Base-by-base conservation (phyloP, 2,113 vertebrate species). In the Cryptomyrus ogoouensis region DNA sequence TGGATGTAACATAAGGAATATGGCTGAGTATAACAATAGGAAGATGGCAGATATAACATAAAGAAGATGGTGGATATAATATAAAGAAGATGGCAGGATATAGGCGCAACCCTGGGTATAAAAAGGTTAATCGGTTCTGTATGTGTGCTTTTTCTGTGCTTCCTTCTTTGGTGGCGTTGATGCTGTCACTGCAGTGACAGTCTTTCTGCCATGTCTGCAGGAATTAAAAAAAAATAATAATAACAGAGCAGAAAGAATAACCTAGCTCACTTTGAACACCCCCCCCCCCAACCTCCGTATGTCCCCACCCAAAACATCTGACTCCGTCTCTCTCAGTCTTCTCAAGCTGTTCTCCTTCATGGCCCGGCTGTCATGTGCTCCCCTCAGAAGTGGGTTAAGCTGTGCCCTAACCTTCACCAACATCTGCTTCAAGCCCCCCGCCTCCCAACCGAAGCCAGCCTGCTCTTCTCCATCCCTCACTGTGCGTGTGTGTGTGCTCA, bases 341-440 rank as follows among this genome's bases (percentile, higher is more conserved):
- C 77, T 56, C 70, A 83, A 89, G 74, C 88, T 89, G 88, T 83
- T 89, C 42, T 24, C 21, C 74, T 53, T 50, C 27, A 21, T 83
- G 49, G 49, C 49, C 88, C 15, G 62, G 49, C n/a, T 53, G 35
- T 53, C 27, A 35, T 70, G 7, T 21, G 88, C 13, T 53, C 24
- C n/a, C 27, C 44, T 89, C 66, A 42, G 10, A 80, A 70, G n/a
- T 83, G 66, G 47, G 66, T 52, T 89, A 39, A 89, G 47, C 88
- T 52, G 70, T 83, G 88, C 47, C 88, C 74, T 83, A 35, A 74
- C 66, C 88, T 89, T 89, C 88, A 89, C 17, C 70, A 83, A 47
- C 88, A 89, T 83, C 88, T 83, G 49, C 77, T 56, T 35, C 15
- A 27, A 19, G 50, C 50, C 19, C 17, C 83, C 83, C 7, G 83